Evolutionary conservation across 2,888 invertebrate genomes (phyloP).

Genomic region (Chloromyia formosa): DNA sequence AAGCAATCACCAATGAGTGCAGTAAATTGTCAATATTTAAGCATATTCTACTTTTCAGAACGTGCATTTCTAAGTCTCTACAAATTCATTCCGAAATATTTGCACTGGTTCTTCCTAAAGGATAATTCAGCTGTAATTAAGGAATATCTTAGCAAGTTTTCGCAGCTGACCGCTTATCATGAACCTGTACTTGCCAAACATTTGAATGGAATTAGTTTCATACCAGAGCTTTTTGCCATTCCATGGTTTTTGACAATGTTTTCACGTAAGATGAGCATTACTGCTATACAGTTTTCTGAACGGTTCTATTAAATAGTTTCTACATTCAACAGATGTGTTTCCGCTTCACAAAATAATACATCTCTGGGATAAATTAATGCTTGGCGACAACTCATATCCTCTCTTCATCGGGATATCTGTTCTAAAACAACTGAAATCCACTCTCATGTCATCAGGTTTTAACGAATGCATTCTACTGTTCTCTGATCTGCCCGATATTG

Average conservation of each 20-base stretch:
- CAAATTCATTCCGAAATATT: constrained; percentile 94
- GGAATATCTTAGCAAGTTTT: constrained; percentile 97
- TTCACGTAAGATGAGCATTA: too few species aligned
- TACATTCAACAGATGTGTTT: constrained; percentile 80
- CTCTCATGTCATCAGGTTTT: constrained; percentile 89
- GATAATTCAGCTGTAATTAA: constrained; percentile 97
- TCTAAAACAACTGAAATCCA: constrained; percentile 84
- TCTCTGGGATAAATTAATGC: constrained; percentile 94
- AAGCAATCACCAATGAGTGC: too few species aligned
- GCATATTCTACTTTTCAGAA: constrained; percentile 69
- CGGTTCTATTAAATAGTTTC: constrained; percentile 30
- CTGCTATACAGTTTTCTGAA: constrained; percentile 65
- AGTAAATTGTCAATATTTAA: background rate
- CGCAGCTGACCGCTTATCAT: constrained; percentile 94
- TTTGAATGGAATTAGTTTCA: constrained; percentile 90
- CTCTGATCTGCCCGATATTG: constrained; percentile 98
- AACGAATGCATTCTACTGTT: constrained; percentile 98
- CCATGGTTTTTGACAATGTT: constrained; percentile 99
- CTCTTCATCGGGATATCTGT: constrained; percentile 95
- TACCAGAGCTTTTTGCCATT: constrained; percentile 97
- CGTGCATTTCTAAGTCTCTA: constrained; percentile 95
- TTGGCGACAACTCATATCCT: constrained; percentile 93
- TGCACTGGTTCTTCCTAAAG: constrained; percentile 95
- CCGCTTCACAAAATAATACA: constrained; percentile 97
- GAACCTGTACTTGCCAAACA: constrained; percentile 93